phyloP scores from a whole-genome alignment of 2,113 vertebrate species.

The Struthidea cinerea region DNA sequence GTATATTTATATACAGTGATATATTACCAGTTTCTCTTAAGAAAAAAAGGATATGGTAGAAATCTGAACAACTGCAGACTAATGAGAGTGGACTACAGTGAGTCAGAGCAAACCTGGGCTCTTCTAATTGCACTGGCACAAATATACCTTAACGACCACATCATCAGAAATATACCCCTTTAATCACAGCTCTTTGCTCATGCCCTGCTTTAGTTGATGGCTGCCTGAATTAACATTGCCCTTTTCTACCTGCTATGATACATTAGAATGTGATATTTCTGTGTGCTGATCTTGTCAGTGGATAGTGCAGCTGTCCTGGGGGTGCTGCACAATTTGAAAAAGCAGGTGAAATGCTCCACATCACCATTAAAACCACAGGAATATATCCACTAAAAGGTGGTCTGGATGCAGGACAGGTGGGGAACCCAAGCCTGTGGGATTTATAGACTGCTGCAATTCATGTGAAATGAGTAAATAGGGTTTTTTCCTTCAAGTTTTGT shows the following conservation, averaged over 20 bases:
- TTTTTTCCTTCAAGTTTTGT: background rate
- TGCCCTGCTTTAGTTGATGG: background rate
- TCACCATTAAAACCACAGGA: background rate
- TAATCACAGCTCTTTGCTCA: background rate
- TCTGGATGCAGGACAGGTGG: background rate
- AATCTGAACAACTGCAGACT: background rate
- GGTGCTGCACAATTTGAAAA: background rate
- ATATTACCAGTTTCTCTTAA: background rate
- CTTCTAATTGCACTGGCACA: background rate
- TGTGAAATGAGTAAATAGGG: background rate
- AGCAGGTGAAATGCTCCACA: background rate
- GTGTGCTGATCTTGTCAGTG: background rate
- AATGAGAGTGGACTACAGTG: background rate
- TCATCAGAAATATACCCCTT: background rate
- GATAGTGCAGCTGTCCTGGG: background rate
- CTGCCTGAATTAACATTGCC: background rate
- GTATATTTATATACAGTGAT: background rate
- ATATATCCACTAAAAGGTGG: background rate
- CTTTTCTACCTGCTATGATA: background rate
- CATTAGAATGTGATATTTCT: background rate
- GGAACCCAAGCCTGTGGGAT: background rate
- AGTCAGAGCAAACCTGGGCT: background rate
- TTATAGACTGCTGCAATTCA: background rate
- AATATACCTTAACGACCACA: background rate
- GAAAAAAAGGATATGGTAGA: background rate